A percentile compares a stretch with the other conserved stretches of the same genome.
These are phyloP conservation scores for Drosophila siamana DNA, from an alignment of 2,888 invertebrate genomes.

Conservation along the genomic window DNA sequence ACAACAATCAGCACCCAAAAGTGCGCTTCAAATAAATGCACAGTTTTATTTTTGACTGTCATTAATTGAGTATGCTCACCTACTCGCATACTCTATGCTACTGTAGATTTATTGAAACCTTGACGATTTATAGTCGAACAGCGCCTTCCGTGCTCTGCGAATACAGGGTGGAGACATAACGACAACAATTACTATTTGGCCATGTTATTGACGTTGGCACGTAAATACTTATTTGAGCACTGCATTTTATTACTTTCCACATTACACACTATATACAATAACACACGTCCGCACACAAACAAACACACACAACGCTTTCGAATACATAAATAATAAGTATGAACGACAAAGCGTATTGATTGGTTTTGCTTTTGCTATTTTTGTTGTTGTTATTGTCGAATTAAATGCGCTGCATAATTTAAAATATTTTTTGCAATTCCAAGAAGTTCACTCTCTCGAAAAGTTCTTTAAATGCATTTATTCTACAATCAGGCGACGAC, in stretches of 20 bases:
- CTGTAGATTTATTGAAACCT: background rate
- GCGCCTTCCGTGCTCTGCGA: background rate
- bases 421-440: slow-evolving; percentile 40
- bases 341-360: slow-evolving; percentile 47
- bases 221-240: slow-evolving; percentile 57
- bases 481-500: slow-evolving; percentile 57
- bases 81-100: background rate
- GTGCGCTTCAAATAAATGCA: slow-evolving; percentile 46
- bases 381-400: slow-evolving; percentile 19
- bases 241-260: slow-evolving; percentile 66
- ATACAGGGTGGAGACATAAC: slow-evolving; percentile 25
- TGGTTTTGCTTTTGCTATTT: slow-evolving; percentile 46
- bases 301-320: background rate
- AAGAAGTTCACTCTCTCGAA: slow-evolving; percentile 34
- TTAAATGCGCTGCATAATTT: slow-evolving; percentile 53
- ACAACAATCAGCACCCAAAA: slow-evolving; percentile 60
- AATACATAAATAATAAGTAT: slow-evolving; percentile 36
- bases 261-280: slow-evolving; percentile 22
- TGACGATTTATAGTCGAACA: background rate
- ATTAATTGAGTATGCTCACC: background rate
- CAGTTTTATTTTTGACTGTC: slow-evolving; percentile 62
- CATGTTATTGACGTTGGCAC: slow-evolving; percentile 55
- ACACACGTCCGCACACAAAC: slow-evolving; percentile 12
- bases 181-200: slow-evolving; percentile 38
- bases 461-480: slow-evolving; percentile 62